Percentiles rank a stretch among this genome's conserved stretches.
phyloP scores from a whole-genome alignment of 2,888 invertebrate genomes.

The Drosophila acutilabella region DNA sequence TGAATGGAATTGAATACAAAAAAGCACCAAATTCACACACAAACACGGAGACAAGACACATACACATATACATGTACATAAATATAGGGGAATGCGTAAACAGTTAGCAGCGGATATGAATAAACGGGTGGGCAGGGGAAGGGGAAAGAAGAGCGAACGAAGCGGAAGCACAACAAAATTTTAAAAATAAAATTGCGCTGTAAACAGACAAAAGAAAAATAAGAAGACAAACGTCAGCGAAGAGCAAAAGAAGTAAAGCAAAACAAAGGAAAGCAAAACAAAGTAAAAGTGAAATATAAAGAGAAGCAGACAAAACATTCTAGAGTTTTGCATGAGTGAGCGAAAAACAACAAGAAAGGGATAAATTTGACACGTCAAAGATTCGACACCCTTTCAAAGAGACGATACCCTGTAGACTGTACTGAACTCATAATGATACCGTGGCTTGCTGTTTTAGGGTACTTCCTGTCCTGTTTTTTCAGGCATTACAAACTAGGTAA shows the following conservation, averaged over 20 bases:
- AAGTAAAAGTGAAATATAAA: constrained; percentile 4
- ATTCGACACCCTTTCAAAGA: too few relatives aligned
- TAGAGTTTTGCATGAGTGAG: constrained; percentile 40
- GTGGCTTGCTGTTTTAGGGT: too few relatives aligned
- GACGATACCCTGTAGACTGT: too few relatives aligned
- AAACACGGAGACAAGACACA: constrained; percentile 4
- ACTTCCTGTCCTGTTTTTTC: too few relatives aligned
- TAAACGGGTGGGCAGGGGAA: neutral
- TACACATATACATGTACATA: constrained; percentile 22
- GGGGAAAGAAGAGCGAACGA: neutral
- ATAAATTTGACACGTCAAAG: neutral
- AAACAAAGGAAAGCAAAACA: constrained; percentile 26
- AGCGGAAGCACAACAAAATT: constrained; percentile 63
- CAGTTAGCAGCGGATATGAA: constrained; percentile 40
- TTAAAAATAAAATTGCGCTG: constrained; percentile 68
- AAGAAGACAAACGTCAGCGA: constrained; percentile 37
- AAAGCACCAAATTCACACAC: constrained; percentile 24
- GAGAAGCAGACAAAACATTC: constrained; percentile 29
- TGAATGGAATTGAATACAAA: constrained; percentile 67
- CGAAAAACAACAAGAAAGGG: constrained; percentile 9
- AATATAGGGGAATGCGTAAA: constrained; percentile 61
- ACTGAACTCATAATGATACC: too few relatives aligned
- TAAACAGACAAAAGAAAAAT: constrained; percentile 69
- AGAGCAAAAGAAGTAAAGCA: constrained; percentile 31
- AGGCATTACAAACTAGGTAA: too few relatives aligned